Evolutionary conservation across 2,888 invertebrate genomes (phyloP), one percentile per base, ranked within the genome.

Genomic region (Uloborus plumipes): DNA sequence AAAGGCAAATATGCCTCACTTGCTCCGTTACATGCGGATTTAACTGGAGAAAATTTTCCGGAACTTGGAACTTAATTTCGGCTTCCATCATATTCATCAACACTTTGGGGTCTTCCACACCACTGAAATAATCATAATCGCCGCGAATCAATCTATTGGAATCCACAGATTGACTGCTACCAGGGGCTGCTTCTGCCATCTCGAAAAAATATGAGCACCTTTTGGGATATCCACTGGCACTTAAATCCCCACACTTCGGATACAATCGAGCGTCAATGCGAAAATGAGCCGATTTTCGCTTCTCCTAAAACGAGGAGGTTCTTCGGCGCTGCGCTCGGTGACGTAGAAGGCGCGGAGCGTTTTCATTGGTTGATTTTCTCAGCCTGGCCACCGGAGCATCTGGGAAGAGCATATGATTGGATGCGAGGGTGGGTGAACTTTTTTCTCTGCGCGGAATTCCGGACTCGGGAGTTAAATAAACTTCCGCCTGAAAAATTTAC

Each of bases 71-170:
- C n/a, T 58, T 75, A 20, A 64, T 64, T 69, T 84, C 79, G 16
- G 71, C 75, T 9, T 18, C n/a, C 14, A 81, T 58, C 1, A 84
- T 71, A 67, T 77, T 83, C 14, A 51, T 53, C 16, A 84, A 51
- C 39, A 84, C 64, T 15, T 78, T 61, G 18, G 77, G 83, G 71
- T 84, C 84, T 22, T 74, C 77, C 20, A 84, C 18, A 39, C 76
- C 53, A 49, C 39, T 74, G 2, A 74, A 70, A n/a, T n/a, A n/a
- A 71, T 84, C 84, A 51, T 26, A 51, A 13, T 49, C 39, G 22
- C 55, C 85, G n/a, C 7, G 1, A 13, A 20, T 22, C 14, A 20
- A 18, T 6, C 7, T 20, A 14, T 55, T 55, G 4, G 39, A 9
- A 39, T 55, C 55, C 4, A 9, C 55, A 55, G 16, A 3, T 55